Percentiles rank a stretch among this genome's conserved stretches.
Evolutionary conservation across 2,888 invertebrate genomes (phyloP).

Genomic region (Piscicola geometra): DNA sequence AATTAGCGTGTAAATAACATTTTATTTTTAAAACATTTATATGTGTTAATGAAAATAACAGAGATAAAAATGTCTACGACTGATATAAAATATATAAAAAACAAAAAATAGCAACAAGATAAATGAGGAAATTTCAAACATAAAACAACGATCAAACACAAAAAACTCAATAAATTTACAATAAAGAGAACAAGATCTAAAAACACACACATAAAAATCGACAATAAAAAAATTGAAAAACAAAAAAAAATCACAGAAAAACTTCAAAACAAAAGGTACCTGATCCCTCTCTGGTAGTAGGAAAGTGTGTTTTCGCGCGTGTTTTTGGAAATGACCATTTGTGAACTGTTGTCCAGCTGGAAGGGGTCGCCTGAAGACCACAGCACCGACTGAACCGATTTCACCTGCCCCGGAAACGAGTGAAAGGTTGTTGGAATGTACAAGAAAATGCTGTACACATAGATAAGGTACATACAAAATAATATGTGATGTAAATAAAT

Average conservation of each 20-base stretch:
- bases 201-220: background rate
- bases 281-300: conserved; percentile 40
- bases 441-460: too few relatives aligned
- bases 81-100: too few relatives aligned
- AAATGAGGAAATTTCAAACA: too few relatives aligned
- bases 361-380: conserved; percentile 38
- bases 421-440: too few relatives aligned
- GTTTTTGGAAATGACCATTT: conserved; percentile 39
- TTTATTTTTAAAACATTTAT: too few relatives aligned
- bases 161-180: background rate
- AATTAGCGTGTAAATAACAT: too few relatives aligned
- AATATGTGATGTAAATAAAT: too few relatives aligned
- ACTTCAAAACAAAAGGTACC: conserved; percentile 30
- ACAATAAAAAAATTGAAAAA: background rate
- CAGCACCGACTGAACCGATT: conserved; percentile 41
- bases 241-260: background rate
- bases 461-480: too few relatives aligned
- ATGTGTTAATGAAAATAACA: too few relatives aligned
- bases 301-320: conserved; percentile 34
- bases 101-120: too few relatives aligned
- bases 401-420: too few relatives aligned
- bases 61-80: too few relatives aligned
- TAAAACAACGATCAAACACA: background rate
- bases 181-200: background rate
- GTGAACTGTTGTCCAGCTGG: conserved; percentile 36